A percentile compares a stretch with the other conserved stretches of the same genome.
phyloP scores from a whole-genome alignment of 2,888 invertebrate genomes.

The Spatulosminthurus flaviceps region DNA sequence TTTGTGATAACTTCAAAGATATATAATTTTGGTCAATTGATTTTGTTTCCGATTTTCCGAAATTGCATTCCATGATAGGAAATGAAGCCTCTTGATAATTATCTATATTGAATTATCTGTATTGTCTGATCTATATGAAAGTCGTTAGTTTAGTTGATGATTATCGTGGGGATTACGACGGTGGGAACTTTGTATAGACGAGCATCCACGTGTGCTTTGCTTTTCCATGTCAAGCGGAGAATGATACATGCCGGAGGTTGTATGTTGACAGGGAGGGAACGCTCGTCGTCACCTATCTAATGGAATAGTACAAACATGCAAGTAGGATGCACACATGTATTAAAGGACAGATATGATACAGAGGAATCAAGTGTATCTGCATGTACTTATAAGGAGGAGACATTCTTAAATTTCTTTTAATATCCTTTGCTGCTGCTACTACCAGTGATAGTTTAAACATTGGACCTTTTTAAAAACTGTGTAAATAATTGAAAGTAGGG shows the following conservation, averaged over 20 bases:
- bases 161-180: background rate
- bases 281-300: conserved; percentile 15
- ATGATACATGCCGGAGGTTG: conserved; percentile 32
- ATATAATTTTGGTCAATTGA: background rate
- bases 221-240: conserved; percentile 7
- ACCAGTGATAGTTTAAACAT: too few species aligned
- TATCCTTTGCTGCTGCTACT: background rate
- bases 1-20: conserved; percentile 16
- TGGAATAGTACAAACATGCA: conserved; percentile 9
- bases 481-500: background rate
- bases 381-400: too few species aligned
- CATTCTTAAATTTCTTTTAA: background rate
- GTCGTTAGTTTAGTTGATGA: conserved; percentile 10
- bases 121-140: too few species aligned
- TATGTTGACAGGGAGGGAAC: conserved; percentile 39
- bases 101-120: too few species aligned
- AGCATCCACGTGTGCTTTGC: conserved; percentile 25
- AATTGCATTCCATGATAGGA: background rate
- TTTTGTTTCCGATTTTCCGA: background rate
- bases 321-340: too few species aligned
- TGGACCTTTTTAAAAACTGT: conserved; percentile 18
- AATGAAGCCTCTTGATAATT: too few species aligned
- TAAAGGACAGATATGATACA: background rate
- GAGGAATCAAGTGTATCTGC: background rate
- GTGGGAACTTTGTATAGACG: background rate